Conservation (phyloP, 2,797 vertebrate genomes). For the Hippopotamyrus pictus region DNA sequence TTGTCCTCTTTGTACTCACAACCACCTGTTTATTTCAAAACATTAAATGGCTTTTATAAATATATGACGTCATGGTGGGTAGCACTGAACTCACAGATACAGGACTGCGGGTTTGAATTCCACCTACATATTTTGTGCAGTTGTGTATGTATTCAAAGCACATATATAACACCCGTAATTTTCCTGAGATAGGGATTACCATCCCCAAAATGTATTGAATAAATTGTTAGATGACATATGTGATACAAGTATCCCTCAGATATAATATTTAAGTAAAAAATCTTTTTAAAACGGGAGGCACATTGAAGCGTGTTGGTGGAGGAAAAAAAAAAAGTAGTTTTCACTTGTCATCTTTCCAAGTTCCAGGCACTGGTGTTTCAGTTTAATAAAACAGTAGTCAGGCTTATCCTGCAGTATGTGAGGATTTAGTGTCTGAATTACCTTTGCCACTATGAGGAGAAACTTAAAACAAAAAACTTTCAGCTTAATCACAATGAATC, state of each 20-base stretch:
- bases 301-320: not conserved
- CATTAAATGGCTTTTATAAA: not conserved
- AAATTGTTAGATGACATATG: not conserved
- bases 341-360: conserved; percentile 27
- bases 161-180: not conserved
- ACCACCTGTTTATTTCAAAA: not conserved
- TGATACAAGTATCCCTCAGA: not conserved
- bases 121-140: not conserved
- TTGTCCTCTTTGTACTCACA: not conserved
- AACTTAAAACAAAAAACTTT: not conserved
- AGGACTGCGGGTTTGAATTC: not conserved
- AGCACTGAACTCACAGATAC: not conserved
- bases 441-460: conserved; percentile 5
- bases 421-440: conserved; percentile 50
- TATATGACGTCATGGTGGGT: not conserved
- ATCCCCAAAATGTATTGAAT: not conserved
- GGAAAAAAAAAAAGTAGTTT: not conserved
- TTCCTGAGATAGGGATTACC: not conserved
- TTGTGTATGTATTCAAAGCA: not conserved
- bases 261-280: not conserved
- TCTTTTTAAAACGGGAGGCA: not conserved
- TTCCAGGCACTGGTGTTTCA: conserved; percentile 39
- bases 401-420: conserved; percentile 47
- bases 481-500: not conserved
- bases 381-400: conserved; percentile 58